phyloP scores from a whole-genome alignment of 1,140 invertebrate genomes.

The Drosophila carrolli region DNA sequence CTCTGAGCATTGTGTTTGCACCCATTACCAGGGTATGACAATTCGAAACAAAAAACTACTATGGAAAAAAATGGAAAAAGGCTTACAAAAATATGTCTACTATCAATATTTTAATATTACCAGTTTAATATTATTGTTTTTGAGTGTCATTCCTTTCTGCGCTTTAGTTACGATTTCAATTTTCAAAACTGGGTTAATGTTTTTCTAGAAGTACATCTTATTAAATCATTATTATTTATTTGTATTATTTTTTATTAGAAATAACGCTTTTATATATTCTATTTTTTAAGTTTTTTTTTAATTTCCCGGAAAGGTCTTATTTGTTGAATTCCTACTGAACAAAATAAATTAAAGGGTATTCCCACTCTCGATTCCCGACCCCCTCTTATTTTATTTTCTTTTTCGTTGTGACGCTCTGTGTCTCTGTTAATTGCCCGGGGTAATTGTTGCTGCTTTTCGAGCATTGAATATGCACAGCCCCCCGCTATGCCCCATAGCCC shows the following conservation, averaged over 20 bases:
- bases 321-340: background rate
- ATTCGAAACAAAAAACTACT: accelerated
- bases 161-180: too few relatives aligned
- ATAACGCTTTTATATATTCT: too few relatives aligned
- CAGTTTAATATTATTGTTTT: too few relatives aligned
- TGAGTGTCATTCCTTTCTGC: too few relatives aligned
- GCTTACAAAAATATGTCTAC: too few relatives aligned
- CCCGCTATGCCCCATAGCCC: background rate
- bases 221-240: too few relatives aligned
- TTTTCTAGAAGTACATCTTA: too few relatives aligned
- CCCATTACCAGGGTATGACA: constrained; percentile 7
- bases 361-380: background rate
- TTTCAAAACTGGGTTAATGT: too few relatives aligned
- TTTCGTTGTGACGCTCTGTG: constrained; percentile 21
- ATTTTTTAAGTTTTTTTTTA: too few relatives aligned
- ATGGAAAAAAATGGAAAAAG: background rate
- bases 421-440: constrained; percentile 64
- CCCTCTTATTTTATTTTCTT: constrained; percentile 15
- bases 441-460: constrained; percentile 59
- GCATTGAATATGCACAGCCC: constrained; percentile 39
- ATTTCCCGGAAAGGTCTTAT: background rate
- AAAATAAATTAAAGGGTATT: constrained; percentile 3
- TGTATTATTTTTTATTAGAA: too few relatives aligned
- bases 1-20: constrained; percentile 15
- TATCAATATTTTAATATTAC: too few relatives aligned